phyloP scores from a whole-genome alignment of 2,797 vertebrate species.

The Onychomys arenicola region DNA sequence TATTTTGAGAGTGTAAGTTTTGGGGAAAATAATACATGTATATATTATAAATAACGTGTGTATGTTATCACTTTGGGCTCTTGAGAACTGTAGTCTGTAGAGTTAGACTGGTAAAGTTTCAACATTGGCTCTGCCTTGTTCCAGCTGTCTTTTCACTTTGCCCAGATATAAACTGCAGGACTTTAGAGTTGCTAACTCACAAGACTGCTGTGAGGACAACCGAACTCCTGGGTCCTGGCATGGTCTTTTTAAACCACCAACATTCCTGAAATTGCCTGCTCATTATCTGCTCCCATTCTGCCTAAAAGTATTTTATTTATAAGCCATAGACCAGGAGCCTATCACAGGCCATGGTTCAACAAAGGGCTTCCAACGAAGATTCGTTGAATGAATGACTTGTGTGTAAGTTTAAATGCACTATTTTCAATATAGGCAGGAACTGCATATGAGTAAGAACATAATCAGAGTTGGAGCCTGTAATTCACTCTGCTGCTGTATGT shows the following conservation, averaged over 20 bases:
- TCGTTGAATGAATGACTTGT: background rate
- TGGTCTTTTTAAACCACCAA: background rate
- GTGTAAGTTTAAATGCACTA: slow-evolving; percentile 68
- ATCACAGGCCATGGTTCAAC: background rate
- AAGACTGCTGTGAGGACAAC: background rate
- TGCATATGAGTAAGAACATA: slow-evolving; percentile 34
- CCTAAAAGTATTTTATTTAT: background rate
- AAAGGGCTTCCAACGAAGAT: background rate
- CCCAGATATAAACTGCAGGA: background rate
- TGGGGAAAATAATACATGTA: no score
- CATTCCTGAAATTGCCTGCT: background rate
- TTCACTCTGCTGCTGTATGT: background rate
- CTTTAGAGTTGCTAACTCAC: background rate
- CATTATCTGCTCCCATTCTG: background rate
- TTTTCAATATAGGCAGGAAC: slow-evolving; percentile 70
- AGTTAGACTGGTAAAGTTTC: background rate
- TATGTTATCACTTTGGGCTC: background rate
- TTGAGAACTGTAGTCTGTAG: background rate
- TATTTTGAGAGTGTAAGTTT: background rate
- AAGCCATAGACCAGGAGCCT: background rate
- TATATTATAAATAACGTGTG: no score
- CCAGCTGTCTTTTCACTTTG: background rate
- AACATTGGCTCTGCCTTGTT: background rate
- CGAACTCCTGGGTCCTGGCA: background rate
- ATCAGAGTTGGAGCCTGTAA: background rate